Base-by-base conservation (phyloP, 2,797 vertebrate genomes). In the Pantherophis vulpinus region DNA sequence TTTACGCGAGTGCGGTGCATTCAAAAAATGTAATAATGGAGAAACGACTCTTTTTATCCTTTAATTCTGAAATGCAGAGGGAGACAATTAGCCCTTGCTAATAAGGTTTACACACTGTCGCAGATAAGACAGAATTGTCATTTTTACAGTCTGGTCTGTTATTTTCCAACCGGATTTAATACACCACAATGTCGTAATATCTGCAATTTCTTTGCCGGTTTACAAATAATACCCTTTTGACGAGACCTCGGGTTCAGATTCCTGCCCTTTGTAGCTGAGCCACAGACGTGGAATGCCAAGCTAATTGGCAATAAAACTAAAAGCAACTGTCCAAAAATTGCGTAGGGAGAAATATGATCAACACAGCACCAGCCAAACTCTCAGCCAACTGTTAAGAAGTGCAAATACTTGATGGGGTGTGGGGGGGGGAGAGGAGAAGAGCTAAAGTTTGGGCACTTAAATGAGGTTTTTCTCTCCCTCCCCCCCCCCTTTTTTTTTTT, bases 191-290 rank as follows among this genome's bases (percentile, higher is more conserved):
- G 92, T 95, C 29, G 83, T 55, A 20, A n/a, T 91, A 91, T 95
- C 37, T 0, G 88, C 88, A 61, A 88, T 93, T 96, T 95, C 92
- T 92, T 93, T 94, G 93, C 94, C 2, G 59, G 54, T 94, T 96
- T 95, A 93, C 93, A 94, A 96, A 95, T 23, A 3, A 83, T 90
- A 95, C 91, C 95, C 94, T 97, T 94, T 94, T 93, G 96, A 95
- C 93, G 88, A 95, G 95, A 94, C 89, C 90, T 96, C 91, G 27
- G 66, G 12, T 56, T 93, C n/a, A 61, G 94, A 92, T 93, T 91
- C 91, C 58, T 23, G 93, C 37, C 94, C 93, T 93, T 94, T 96
- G 95, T 95, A 93, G 93, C 88, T 3, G 29, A 70, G 54, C n/a
- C 86, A 86, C 79, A 90, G 93, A 89, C 79, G 92, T 56, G 2